Conservation (phyloP, 2,113 vertebrate species). For the Otocyon megalotis region DNA sequence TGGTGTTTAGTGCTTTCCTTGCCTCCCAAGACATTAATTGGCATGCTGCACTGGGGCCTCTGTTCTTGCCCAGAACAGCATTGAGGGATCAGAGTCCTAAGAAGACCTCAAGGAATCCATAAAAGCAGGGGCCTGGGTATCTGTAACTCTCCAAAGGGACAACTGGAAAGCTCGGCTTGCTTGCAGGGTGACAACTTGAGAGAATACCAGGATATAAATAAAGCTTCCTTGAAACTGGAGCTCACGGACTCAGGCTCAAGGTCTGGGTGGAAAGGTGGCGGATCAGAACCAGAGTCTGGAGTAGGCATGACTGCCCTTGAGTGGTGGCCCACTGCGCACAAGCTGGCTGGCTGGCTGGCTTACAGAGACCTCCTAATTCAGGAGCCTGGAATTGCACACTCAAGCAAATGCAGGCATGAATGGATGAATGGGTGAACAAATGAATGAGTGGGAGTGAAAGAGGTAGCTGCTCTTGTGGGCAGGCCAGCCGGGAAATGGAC, state of each 20-base stretch:
- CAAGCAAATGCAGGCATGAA: too few species aligned
- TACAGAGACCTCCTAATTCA: neutral
- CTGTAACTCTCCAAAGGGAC: neutral
- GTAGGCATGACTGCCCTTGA: rapidly evolving
- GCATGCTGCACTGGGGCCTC: neutral
- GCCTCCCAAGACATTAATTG: too few species aligned
- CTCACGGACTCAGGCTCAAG: rapidly evolving
- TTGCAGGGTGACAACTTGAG: neutral
- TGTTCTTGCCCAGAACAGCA: neutral
- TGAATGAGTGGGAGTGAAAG: too few species aligned
- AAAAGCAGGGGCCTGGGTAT: too few species aligned
- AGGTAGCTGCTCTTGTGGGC: neutral
- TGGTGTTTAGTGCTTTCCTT: too few species aligned
- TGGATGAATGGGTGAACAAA: neutral
- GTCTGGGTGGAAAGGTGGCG: neutral
- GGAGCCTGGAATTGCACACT: too few species aligned
- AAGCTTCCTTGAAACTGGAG: neutral
- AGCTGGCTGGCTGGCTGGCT: too few species aligned
- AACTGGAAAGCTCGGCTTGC: neutral
- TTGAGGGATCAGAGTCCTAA: neutral
- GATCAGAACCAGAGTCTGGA: neutral
- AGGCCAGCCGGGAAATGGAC: neutral
- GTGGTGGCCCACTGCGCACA: neutral
- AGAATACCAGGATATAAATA: neutral
- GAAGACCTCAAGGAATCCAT: neutral